Evolutionary conservation across 2,888 invertebrate species (phyloP).

Genomic region (Epinotia brunnichana): DNA sequence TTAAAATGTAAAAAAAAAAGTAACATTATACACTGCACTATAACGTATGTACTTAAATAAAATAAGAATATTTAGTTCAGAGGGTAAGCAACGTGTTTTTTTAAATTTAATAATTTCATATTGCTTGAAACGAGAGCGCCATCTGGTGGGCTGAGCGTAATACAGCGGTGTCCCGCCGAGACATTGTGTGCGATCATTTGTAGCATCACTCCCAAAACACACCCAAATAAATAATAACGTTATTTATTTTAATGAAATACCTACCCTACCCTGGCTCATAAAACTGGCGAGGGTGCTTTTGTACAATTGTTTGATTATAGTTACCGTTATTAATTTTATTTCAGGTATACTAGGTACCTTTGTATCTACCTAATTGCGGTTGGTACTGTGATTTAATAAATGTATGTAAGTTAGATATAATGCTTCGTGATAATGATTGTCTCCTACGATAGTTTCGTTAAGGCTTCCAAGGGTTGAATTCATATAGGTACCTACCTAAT

Average conservation of each 20-base stretch:
- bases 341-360: neutral
- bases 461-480: neutral
- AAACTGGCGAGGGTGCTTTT: conserved; percentile 40
- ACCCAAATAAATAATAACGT: conserved; percentile 78
- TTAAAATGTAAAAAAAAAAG: neutral
- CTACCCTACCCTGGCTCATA: conserved; percentile 53
- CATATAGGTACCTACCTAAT: neutral
- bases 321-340: conserved; percentile 24
- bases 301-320: conserved; percentile 18
- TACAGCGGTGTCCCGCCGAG: conserved; percentile 75
- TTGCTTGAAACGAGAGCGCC: conserved; percentile 66
- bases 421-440: neutral
- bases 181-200: conserved; percentile 80
- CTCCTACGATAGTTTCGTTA: neutral
- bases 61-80: neutral
- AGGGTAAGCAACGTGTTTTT: conserved; percentile 49
- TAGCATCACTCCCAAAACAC: conserved; percentile 77
- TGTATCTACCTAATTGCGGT: neutral
- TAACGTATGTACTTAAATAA: neutral
- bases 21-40: neutral
- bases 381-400: neutral
- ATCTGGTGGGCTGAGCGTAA: conserved; percentile 75
- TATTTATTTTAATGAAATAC: conserved; percentile 78
- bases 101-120: conserved; percentile 61
- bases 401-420: neutral